A percentile compares a stretch with the other conserved stretches of the same genome.
Evolutionary conservation across 2,797 vertebrate genomes (phyloP).

Genomic region (Heliangelus exortis): DNA sequence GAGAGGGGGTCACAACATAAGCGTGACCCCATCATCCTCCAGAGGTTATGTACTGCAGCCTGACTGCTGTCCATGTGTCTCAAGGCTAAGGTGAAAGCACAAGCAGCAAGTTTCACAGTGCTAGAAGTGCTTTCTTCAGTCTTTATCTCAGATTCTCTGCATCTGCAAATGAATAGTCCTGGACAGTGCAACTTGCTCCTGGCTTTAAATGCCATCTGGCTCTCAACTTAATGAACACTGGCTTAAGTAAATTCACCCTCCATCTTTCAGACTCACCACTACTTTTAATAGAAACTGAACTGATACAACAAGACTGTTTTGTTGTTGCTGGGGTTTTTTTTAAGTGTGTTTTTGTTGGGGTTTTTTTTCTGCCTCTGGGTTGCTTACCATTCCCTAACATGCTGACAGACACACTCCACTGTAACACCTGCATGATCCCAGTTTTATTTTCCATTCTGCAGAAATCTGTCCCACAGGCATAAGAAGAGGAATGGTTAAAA

Average conservation of each 20-base stretch:
- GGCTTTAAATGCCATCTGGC: not conserved
- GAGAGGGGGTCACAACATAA: not conserved
- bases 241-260: not conserved
- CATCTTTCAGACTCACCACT: not conserved
- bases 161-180: not conserved
- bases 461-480: not conserved
- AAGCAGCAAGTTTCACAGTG: not conserved
- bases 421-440: not conserved
- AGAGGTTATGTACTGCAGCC: fast-evolving
- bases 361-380: not conserved
- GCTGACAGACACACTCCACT: not conserved
- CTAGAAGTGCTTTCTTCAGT: not conserved
- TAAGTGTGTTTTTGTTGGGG: too few species aligned
- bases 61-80: not conserved
- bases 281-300: not conserved
- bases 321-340: not conserved
- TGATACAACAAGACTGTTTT: not conserved
- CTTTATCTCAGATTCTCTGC: not conserved
- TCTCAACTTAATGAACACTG: not conserved
- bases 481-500: not conserved
- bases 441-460: not conserved
- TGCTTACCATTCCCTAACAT: not conserved
- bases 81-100: not conserved
- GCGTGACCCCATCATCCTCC: fast-evolving
- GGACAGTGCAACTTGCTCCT: not conserved